Evolutionary conservation across 2,888 invertebrate species (phyloP).

Genomic region (Hyposoter dolosus): DNA sequence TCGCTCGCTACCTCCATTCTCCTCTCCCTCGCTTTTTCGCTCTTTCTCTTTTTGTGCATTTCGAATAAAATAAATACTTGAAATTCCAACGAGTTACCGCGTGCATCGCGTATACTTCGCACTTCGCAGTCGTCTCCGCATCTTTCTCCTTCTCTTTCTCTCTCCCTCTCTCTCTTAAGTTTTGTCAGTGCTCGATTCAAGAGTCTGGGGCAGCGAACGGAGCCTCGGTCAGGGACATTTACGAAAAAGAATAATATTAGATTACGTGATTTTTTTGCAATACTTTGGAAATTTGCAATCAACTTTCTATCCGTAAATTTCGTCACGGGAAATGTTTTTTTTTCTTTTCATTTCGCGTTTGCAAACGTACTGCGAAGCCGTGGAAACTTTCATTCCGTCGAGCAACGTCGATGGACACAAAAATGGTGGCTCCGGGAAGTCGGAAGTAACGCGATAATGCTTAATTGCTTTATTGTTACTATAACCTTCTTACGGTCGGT

Average conservation of each 20-base stretch:
- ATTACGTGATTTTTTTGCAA: neutral
- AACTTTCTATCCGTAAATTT: neutral
- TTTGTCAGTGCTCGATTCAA: neutral
- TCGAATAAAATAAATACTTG: constrained; percentile 62
- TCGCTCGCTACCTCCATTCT: no score
- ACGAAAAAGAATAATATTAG: neutral
- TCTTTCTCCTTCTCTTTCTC: constrained; percentile 14
- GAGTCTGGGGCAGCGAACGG: constrained; percentile 1
- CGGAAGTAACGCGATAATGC: constrained; percentile 36
- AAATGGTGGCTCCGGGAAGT: constrained; percentile 20
- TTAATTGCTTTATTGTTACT: constrained; percentile 63
- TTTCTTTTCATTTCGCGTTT: neutral
- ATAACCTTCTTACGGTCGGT: neutral
- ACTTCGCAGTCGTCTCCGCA: constrained; percentile 45
- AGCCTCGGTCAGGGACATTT: constrained; percentile 31
- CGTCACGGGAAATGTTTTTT: neutral
- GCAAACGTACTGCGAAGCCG: neutral
- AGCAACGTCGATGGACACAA: constrained; percentile 1
- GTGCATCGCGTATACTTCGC: constrained; percentile 3
- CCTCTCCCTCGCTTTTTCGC: constrained; percentile 2
- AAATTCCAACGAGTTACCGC: constrained; percentile 45
- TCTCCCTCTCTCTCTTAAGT: constrained; percentile 25
- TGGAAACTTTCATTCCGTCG: neutral
- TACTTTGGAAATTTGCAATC: neutral
- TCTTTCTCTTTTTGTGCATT: constrained; percentile 67